Conservation (phyloP, 2,113 vertebrate genomes). For the Origma solitaria region DNA sequence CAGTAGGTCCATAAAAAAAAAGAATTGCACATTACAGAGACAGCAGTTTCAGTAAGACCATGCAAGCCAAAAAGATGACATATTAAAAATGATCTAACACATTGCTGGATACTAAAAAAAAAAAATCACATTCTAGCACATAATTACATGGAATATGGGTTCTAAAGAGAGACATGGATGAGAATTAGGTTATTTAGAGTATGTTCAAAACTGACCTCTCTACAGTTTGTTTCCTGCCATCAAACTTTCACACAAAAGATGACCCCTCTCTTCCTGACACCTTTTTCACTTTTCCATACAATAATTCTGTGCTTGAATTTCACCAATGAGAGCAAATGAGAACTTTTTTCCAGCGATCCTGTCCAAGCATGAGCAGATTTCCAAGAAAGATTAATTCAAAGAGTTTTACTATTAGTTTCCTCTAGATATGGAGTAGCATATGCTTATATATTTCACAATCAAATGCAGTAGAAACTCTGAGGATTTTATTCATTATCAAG, state of each 20-base stretch:
- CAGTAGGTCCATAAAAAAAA: conserved; percentile 26
- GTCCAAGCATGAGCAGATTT: neutral
- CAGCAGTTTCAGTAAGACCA: neutral
- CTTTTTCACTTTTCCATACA: neutral
- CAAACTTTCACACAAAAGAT: neutral
- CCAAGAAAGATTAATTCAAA: neutral
- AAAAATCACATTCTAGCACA: conserved; percentile 33
- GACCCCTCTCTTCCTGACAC: neutral
- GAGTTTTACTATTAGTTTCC: neutral
- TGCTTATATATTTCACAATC: neutral
- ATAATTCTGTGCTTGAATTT: neutral
- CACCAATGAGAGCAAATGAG: neutral
- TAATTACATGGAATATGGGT: neutral
- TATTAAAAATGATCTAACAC: conserved; percentile 48
- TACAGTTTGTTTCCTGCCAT: neutral
- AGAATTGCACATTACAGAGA: conserved; percentile 5
- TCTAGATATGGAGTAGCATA: neutral
- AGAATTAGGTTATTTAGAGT: neutral
- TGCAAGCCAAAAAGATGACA: conserved; percentile 7
- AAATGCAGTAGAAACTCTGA: neutral
- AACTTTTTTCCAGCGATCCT: neutral
- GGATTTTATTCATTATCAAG: neutral
- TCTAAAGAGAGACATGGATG: neutral
- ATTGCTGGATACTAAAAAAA: neutral
- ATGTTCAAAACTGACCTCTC: neutral